A percentile compares a stretch with the other conserved stretches of the same genome.
Evolutionary conservation across 2,888 invertebrate genomes (phyloP).

Genomic region (Adineta ricciae): DNA sequence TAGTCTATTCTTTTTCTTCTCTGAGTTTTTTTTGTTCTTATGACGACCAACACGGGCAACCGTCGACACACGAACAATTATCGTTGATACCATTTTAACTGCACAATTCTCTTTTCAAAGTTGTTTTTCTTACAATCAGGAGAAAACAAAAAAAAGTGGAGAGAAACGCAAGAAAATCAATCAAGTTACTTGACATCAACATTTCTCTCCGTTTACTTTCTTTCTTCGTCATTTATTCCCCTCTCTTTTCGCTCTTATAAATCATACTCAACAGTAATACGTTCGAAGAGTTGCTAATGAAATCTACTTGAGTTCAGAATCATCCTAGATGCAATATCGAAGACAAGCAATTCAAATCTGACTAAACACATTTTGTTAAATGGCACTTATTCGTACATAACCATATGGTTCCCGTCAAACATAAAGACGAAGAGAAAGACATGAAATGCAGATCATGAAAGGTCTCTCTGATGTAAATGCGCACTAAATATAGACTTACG

Average conservation of each 20-base stretch:
- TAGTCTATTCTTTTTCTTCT: background rate
- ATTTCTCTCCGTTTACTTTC: background rate
- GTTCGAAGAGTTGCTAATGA: background rate
- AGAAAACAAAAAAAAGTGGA: background rate
- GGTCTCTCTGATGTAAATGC: background rate
- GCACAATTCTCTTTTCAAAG: background rate
- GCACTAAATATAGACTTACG: background rate
- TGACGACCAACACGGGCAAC: background rate
- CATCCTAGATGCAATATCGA: background rate
- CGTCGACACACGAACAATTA: background rate
- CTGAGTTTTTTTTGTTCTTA: background rate
- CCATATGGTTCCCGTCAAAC: background rate
- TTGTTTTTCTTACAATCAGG: background rate
- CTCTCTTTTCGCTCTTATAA: background rate
- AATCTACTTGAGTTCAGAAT: background rate
- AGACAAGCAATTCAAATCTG: background rate
- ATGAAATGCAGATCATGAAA: background rate
- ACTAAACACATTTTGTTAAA: background rate
- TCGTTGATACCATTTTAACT: conserved; percentile 10
- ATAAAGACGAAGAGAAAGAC: too few species aligned
- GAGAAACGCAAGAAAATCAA: background rate
- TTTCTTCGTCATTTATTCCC: background rate
- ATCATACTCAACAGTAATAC: background rate
- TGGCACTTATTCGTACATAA: background rate
- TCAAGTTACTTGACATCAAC: background rate